Conservation (phyloP, 2,113 vertebrate species). For the Callopanchax toddi region DNA sequence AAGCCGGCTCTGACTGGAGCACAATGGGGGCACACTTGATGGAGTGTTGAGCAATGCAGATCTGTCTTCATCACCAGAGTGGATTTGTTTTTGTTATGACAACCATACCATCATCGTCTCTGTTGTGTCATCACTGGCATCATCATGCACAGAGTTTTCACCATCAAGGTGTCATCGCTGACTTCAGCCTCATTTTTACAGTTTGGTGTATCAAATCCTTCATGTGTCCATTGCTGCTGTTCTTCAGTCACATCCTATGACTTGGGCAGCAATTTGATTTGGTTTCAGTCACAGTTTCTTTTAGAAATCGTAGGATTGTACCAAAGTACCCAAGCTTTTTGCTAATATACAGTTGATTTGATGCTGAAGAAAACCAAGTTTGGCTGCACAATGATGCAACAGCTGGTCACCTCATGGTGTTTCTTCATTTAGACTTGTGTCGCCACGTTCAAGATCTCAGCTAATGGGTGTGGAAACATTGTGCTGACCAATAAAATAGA, state of each 20-base stretch:
- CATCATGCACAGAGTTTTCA: conserved; percentile 6
- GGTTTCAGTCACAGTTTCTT: no score
- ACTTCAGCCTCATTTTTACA: background rate
- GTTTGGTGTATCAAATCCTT: background rate
- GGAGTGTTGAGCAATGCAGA: conserved; percentile 73
- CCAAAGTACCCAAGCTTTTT: background rate
- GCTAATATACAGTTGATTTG: background rate
- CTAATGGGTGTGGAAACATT: no score
- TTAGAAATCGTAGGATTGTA: background rate
- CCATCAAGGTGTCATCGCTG: conserved; percentile 2
- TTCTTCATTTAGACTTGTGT: background rate
- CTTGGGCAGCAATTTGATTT: no score
- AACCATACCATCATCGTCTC: conserved; percentile 39
- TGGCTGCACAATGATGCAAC: background rate
- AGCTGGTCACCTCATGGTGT: background rate
- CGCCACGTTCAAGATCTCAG: background rate
- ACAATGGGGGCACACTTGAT: conserved; percentile 78
- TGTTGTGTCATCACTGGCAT: conserved; percentile 27
- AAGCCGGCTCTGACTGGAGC: conserved; percentile 60
- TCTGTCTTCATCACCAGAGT: conserved; percentile 63
- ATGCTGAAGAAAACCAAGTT: background rate
- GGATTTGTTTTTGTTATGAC: conserved; percentile 60
- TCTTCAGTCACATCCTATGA: no score
- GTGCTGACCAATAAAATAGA: no score
- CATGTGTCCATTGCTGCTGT: background rate